Base-by-base conservation (phyloP, 2,113 vertebrate species). In the Cheilinus undulatus region DNA sequence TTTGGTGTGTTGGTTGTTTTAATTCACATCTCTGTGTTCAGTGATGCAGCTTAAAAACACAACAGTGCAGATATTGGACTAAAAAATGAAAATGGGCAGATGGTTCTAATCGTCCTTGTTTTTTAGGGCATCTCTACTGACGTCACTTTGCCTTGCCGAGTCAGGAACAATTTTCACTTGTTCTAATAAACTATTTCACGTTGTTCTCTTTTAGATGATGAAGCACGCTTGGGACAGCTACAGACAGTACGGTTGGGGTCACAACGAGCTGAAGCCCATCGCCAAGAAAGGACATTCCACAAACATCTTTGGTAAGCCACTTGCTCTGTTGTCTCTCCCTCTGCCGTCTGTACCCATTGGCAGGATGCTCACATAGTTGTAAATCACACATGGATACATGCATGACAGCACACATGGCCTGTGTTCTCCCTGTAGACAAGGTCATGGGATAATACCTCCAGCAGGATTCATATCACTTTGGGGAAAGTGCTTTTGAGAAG, bases 191-290 rank as follows among this genome's bases (percentile, higher is more conserved):
- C 7, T 57, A 2, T 57, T 69, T 75, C 46, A 56, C 69, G 24
- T 49, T 14, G 28, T 77, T 20, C 85, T 46, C 17, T 13, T 50
- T 5, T 53, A 99, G 98, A 99, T 99, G 98, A 99, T 97, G 97
- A 99, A 99, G 82, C 97, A 99, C 79, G 98, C 97, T 3, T 99
- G 98, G 98, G 95, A 97, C 93, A 98, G 96, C 93, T 99, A 99
- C 62, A 92, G 95, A 60, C 95, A 95, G 34, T 98, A 98, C 36
- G 97, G 97, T 85, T 99, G 98, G 98, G 98, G 98, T 58, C 97
- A 99, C 93, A 99, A 99, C 58, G 98, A 99, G 87, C 94, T 99
- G 83, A 99, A 97, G 92, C 98, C 98, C 66, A 95, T 99, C 81
- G 96, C 97, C 80, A 96, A 95, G 92, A 99, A 99, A 94, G 97